Percentiles rank a stretch among this genome's conserved stretches.
Evolutionary conservation across 2,888 invertebrate species (phyloP).

Genomic region (Tachina grossa): DNA sequence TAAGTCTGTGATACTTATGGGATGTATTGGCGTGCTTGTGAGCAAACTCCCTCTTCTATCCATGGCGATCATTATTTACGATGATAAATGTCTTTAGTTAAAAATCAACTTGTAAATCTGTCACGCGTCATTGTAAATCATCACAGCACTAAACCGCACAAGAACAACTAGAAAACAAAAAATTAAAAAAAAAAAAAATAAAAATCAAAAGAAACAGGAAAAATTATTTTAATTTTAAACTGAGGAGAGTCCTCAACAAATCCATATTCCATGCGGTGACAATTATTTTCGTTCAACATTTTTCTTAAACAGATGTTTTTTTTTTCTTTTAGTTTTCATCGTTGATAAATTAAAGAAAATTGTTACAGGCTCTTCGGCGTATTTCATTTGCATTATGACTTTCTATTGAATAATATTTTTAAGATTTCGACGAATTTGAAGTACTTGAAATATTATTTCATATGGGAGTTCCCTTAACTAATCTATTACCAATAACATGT

Average conservation of each 20-base stretch:
- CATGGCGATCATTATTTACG: conserved; percentile 56
- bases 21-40: conserved; percentile 33
- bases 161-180: conserved; percentile 72
- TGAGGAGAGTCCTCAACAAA: conserved; percentile 20
- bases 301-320: conserved; percentile 60
- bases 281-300: conserved; percentile 34
- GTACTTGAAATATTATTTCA: conserved; percentile 38
- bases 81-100: conserved; percentile 79
- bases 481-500: conserved; percentile 63
- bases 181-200: conserved; percentile 2
- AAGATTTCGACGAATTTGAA: conserved; percentile 40
- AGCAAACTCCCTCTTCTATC: conserved; percentile 15
- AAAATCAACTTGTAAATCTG: conserved; percentile 80
- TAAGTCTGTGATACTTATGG: conserved; percentile 54
- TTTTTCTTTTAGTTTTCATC: conserved; percentile 3
- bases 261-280: conserved; percentile 50
- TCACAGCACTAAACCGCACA: conserved; percentile 76
- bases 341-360: background rate
- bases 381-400: conserved; percentile 6
- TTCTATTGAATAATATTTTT: conserved; percentile 31
- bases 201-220: background rate
- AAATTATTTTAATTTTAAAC: conserved; percentile 40
- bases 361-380: background rate
- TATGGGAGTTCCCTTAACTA: conserved; percentile 53
- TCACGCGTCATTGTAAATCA: conserved; percentile 81